Evolutionary conservation across 1,140 invertebrate species (phyloP).

Genomic region (Globodera rostochiensis): DNA sequence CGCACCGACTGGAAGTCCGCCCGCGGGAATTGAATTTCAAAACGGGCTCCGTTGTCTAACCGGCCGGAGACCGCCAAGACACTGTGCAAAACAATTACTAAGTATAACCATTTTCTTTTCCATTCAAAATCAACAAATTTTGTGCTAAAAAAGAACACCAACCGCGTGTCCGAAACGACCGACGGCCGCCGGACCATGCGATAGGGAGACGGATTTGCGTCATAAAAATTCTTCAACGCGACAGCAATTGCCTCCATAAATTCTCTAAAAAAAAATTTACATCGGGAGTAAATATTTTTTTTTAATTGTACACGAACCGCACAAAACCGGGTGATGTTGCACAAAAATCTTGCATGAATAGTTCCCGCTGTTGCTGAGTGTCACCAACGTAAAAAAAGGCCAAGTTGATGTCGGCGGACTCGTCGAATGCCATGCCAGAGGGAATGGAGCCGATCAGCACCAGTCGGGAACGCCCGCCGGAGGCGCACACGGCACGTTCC

Average conservation of each 20-base stretch:
- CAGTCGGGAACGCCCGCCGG: slow-evolving; percentile 25
- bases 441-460: slow-evolving; percentile 38
- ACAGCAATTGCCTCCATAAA: slow-evolving; percentile 40
- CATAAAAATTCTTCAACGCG: neutral
- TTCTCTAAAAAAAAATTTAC: neutral
- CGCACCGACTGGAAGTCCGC: slow-evolving; percentile 37
- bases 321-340: neutral
- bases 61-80: slow-evolving; percentile 34
- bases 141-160: too few species aligned
- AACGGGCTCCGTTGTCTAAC: slow-evolving; percentile 32
- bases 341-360: slow-evolving; percentile 37
- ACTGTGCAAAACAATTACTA: neutral
- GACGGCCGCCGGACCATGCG: neutral
- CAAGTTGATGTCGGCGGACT: slow-evolving; percentile 34
- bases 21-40: slow-evolving; percentile 37
- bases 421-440: slow-evolving; percentile 29
- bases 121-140: too few species aligned
- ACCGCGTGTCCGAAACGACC: neutral
- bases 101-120: too few species aligned
- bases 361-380: slow-evolving; percentile 15
- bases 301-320: slow-evolving; percentile 4
- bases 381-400: slow-evolving; percentile 8
- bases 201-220: neutral
- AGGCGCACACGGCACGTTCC: neutral
- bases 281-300: neutral